phyloP scores from a whole-genome alignment of 1,140 invertebrate species.

The Meteorus sp. region DNA sequence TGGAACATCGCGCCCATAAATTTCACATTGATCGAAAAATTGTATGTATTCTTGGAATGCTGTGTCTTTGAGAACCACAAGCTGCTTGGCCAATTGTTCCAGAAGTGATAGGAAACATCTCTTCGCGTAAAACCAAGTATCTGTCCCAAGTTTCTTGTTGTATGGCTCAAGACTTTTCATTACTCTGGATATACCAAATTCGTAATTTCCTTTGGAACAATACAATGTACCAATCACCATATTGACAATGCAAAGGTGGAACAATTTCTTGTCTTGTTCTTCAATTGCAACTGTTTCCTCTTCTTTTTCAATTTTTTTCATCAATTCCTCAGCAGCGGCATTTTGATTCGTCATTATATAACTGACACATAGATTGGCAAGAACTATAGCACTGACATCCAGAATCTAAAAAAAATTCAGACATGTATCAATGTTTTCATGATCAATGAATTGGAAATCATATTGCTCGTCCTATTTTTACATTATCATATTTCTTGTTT shows the following conservation, averaged over 20 bases:
- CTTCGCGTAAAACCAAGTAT: conserved; percentile 98
- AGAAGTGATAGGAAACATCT: conserved; percentile 91
- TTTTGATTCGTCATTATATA: conserved; percentile 99
- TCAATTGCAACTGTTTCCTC: conserved; percentile 92
- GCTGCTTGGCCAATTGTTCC: conserved; percentile 90
- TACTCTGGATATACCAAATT: conserved; percentile 97
- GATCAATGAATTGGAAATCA: too few species aligned
- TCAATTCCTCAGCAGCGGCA: conserved; percentile 97
- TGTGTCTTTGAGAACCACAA: conserved; percentile 85
- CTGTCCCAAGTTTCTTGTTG: conserved; percentile 92
- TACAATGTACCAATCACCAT: conserved; percentile 97
- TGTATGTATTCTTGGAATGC: conserved; percentile 88
- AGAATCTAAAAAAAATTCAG: conserved; percentile 68
- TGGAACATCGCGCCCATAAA: conserved; percentile 82
- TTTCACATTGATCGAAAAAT: conserved; percentile 93
- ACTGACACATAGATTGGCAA: conserved; percentile 97
- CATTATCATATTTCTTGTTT: conserved; percentile 94
- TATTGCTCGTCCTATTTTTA: conserved; percentile 57
- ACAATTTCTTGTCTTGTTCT: conserved; percentile 93
- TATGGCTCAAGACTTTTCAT: conserved; percentile 96
- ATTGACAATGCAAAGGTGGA: conserved; percentile 98
- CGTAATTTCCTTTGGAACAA: conserved; percentile 98
- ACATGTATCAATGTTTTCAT: conserved; percentile 7
- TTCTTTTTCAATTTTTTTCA: conserved; percentile 98
- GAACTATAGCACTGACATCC: conserved; percentile 92